phyloP scores from a whole-genome alignment of 2,888 invertebrate species.

The Boloria euphrosyne region DNA sequence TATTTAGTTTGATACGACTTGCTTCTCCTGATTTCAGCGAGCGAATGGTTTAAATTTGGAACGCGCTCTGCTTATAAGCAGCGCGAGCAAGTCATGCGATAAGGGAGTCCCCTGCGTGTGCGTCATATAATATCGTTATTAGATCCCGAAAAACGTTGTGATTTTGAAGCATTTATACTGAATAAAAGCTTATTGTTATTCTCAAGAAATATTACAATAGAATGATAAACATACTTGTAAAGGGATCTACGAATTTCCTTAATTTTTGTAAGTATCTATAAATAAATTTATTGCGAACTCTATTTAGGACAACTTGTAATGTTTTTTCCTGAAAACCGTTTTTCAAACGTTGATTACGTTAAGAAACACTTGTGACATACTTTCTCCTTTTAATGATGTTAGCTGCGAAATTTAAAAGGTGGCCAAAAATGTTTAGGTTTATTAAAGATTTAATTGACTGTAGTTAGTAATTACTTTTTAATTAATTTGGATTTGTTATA shows the following conservation, averaged over 20 bases:
- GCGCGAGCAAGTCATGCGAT: constrained; percentile 43
- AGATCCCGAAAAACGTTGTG: constrained; percentile 33
- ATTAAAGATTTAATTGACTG: background rate
- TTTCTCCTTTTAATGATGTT: constrained; percentile 8
- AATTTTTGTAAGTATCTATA: background rate
- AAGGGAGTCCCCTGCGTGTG: constrained; percentile 51
- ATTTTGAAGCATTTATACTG: background rate
- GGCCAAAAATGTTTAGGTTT: constrained; percentile 11
- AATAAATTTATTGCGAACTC: constrained; percentile 10
- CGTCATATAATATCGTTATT: constrained; percentile 45
- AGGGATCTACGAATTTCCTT: background rate
- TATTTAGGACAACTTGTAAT: constrained; percentile 10
- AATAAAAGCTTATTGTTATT: constrained; percentile 23
- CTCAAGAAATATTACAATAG: constrained; percentile 21
- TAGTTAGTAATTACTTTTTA: background rate
- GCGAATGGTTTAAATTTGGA: constrained; percentile 49
- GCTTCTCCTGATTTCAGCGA: constrained; percentile 34
- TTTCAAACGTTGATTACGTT: constrained; percentile 7
- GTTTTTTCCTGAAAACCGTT: constrained; percentile 24
- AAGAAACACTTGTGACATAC: constrained; percentile 13
- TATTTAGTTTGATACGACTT: constrained; percentile 33
- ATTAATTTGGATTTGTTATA: background rate
- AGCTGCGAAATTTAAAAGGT: constrained; percentile 1
- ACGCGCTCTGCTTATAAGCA: constrained; percentile 46
- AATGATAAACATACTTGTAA: background rate